Percentiles rank a stretch among this genome's conserved stretches.
phyloP scores from a whole-genome alignment of 2,888 invertebrate genomes.

The Melipona beecheii region DNA sequence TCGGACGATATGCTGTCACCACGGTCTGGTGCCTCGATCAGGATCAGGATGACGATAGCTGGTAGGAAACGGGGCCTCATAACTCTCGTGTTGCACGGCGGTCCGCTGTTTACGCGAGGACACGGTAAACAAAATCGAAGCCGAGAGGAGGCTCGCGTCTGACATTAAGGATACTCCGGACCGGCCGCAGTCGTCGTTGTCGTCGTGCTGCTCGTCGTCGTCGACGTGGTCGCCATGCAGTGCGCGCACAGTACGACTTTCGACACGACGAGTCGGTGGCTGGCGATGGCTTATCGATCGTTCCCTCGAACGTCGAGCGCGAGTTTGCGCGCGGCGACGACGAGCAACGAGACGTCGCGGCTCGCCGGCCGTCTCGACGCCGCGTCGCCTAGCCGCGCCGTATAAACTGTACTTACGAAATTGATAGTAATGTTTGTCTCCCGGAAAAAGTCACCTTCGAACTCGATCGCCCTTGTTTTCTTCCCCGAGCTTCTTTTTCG shows the following conservation, averaged over 20 bases:
- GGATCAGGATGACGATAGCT: constrained; percentile 74
- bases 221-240: constrained; percentile 58
- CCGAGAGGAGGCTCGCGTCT: constrained; percentile 63
- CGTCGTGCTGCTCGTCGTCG: constrained; percentile 45
- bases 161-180: constrained; percentile 66
- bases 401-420: constrained; percentile 28
- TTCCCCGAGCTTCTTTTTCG: background rate
- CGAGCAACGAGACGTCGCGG: background rate
- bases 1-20: constrained; percentile 77
- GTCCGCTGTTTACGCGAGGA: constrained; percentile 66
- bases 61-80: constrained; percentile 76
- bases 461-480: background rate
- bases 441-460: background rate
- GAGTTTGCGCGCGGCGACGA: constrained; percentile 54
- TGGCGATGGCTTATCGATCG: constrained; percentile 53
- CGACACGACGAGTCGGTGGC: background rate
- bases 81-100: constrained; percentile 57
- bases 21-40: constrained; percentile 73
- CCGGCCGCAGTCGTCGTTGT: constrained; percentile 48
- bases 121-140: constrained; percentile 70
- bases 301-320: background rate
- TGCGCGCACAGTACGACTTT: constrained; percentile 54
- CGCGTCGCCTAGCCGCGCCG: constrained; percentile 22
- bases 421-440: constrained; percentile 56
- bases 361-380: constrained; percentile 18